A percentile compares a stretch with the other conserved stretches of the same genome.
Evolutionary conservation across 2,888 invertebrate genomes (phyloP).

Genomic region (Erebia epiphron): DNA sequence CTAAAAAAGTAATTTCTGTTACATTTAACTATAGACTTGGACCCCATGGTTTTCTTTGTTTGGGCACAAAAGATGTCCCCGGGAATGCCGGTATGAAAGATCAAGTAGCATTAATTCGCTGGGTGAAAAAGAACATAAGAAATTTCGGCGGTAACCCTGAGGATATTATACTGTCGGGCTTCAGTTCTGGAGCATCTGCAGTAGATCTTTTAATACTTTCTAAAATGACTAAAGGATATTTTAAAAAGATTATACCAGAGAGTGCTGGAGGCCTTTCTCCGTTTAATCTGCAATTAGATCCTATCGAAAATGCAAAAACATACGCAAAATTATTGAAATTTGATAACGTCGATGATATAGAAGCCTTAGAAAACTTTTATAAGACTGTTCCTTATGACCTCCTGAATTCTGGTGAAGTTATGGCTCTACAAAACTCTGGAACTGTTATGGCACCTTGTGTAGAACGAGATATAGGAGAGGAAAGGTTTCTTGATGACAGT

Average conservation of each 20-base stretch:
- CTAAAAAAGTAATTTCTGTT: slow-evolving; percentile 52
- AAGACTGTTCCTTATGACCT: slow-evolving; percentile 48
- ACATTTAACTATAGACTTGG: slow-evolving; percentile 62
- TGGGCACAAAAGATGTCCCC: slow-evolving; percentile 49
- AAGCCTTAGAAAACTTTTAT: slow-evolving; percentile 57
- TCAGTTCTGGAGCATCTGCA: slow-evolving; percentile 59
- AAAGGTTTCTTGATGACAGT: slow-evolving; percentile 50
- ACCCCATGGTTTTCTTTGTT: slow-evolving; percentile 47
- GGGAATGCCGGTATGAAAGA: slow-evolving; percentile 57
- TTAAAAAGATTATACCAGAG: slow-evolving; percentile 58
- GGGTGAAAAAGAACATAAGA: slow-evolving; percentile 52
- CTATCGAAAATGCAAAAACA: slow-evolving; percentile 53
- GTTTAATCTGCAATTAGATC: slow-evolving; percentile 54
- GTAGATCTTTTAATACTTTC: slow-evolving; percentile 60
- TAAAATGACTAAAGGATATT: slow-evolving; percentile 52
- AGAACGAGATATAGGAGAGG: slow-evolving; percentile 48
- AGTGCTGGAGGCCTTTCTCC: slow-evolving; percentile 52
- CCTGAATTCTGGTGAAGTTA: slow-evolving; percentile 41
- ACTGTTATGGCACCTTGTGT: slow-evolving; percentile 49
- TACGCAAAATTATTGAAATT: slow-evolving; percentile 53
- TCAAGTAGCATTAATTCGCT: slow-evolving; percentile 49
- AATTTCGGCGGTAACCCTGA: slow-evolving; percentile 53
- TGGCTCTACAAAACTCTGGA: slow-evolving; percentile 41
- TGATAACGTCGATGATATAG: slow-evolving; percentile 49
- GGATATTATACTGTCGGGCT: slow-evolving; percentile 55